Percentiles rank a stretch among this genome's conserved stretches.
These are phyloP conservation scores for Xanthia icteritia DNA, from an alignment of 2,888 invertebrate genomes.

Conservation along the genomic window DNA sequence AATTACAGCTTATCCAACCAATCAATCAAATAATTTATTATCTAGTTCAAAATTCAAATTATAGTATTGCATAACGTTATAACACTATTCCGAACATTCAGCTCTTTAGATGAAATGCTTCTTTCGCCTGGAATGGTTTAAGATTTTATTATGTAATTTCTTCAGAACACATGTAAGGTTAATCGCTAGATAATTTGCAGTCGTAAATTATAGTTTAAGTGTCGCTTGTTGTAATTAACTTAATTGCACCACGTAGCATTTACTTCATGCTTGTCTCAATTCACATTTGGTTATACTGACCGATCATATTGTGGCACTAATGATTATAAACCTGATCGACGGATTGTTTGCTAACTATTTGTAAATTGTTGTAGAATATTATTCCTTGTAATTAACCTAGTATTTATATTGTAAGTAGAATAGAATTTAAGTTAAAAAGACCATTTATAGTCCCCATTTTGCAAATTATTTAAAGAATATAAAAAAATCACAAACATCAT, in stretches of 20 bases:
- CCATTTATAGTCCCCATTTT: too few relatives aligned
- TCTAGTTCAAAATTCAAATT: background rate
- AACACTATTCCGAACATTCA: background rate
- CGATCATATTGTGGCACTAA: constrained; percentile 16
- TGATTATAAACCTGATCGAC: constrained; percentile 22
- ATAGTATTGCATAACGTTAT: background rate
- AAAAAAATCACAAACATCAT: too few relatives aligned
- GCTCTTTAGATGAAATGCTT: background rate
- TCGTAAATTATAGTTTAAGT: constrained; percentile 35
- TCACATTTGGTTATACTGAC: constrained; percentile 27
- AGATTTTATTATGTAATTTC: background rate
- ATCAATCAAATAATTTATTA: background rate
- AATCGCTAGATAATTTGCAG: background rate
- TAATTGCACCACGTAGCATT: constrained; percentile 36
- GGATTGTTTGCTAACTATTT: background rate
- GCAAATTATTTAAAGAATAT: too few relatives aligned
- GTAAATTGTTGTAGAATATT: too few relatives aligned
- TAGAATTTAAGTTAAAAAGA: too few relatives aligned
- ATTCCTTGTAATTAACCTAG: too few relatives aligned
- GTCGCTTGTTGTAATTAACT: constrained; percentile 45
- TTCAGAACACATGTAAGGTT: constrained; percentile 4
- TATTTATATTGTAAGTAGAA: too few relatives aligned
- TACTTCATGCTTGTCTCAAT: constrained; percentile 48
- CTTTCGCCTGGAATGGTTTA: background rate
- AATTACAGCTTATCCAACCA: background rate